Evolutionary conservation across 2,888 invertebrate species (phyloP).

Genomic region (Aphidius colemani): DNA sequence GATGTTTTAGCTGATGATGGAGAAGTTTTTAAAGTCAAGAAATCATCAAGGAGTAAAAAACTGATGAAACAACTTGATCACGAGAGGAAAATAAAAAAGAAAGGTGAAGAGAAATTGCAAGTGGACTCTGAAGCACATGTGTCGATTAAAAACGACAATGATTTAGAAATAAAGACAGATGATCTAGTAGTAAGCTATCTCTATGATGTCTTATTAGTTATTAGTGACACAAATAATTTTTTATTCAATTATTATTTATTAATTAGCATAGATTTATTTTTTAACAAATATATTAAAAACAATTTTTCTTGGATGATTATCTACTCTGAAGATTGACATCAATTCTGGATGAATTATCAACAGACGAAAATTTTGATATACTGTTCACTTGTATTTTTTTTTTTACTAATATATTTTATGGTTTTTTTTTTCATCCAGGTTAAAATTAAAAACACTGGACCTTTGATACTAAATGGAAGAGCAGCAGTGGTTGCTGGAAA

Average conservation of each 20-base stretch:
- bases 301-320: neutral
- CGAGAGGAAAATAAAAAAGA: slow-evolving; percentile 68
- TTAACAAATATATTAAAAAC: neutral
- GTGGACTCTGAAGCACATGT: slow-evolving; percentile 56
- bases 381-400: slow-evolving; percentile 14
- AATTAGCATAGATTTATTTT: neutral
- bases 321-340: slow-evolving; percentile 1
- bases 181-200: slow-evolving; percentile 69
- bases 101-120: slow-evolving; percentile 62
- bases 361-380: neutral
- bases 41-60: slow-evolving; percentile 91
- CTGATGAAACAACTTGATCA: slow-evolving; percentile 83
- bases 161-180: slow-evolving; percentile 72
- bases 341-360: neutral
- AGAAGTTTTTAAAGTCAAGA: slow-evolving; percentile 93
- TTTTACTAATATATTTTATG: slow-evolving; percentile 21
- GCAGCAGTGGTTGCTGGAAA: slow-evolving; percentile 82
- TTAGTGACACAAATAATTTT: slow-evolving; percentile 38
- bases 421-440: slow-evolving; percentile 56
- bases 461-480: slow-evolving; percentile 76
- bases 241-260: slow-evolving; percentile 6
- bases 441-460: slow-evolving; percentile 65
- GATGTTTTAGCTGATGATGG: slow-evolving; percentile 72
- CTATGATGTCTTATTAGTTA: slow-evolving; percentile 56
- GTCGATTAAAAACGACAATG: slow-evolving; percentile 63